Percentiles rank a stretch among this genome's conserved stretches.
phyloP scores from a whole-genome alignment of 2,888 invertebrate genomes.

The Aspidiotus destructor region DNA sequence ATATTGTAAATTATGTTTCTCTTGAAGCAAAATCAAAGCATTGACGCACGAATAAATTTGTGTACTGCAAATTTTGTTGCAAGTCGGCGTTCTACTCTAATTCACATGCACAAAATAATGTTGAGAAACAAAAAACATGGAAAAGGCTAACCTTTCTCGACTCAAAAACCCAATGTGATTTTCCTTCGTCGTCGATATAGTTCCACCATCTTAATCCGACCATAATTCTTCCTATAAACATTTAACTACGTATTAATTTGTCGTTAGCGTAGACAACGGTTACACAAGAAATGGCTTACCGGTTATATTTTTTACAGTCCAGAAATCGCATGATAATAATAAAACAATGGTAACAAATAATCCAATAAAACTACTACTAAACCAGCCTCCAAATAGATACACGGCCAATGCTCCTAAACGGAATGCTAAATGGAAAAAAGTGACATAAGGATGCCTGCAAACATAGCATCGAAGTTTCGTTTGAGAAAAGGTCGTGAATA shows the following conservation, averaged over 20 bases:
- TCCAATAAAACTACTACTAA: constrained; percentile 87
- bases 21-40: too few species aligned
- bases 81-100: too few species aligned
- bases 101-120: too few species aligned
- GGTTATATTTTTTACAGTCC: constrained; percentile 97
- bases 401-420: constrained; percentile 70
- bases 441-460: constrained; percentile 83
- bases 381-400: constrained; percentile 83
- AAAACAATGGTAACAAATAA: constrained; percentile 85
- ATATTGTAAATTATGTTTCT: too few species aligned
- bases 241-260: background rate
- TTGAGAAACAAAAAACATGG: too few species aligned
- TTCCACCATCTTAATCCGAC: constrained; percentile 99
- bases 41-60: too few species aligned
- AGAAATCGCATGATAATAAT: constrained; percentile 93
- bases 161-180: constrained; percentile 97
- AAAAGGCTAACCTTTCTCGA: constrained; percentile 63
- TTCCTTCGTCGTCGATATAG: constrained; percentile 93
- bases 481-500: constrained; percentile 3
- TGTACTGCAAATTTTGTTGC: too few species aligned
- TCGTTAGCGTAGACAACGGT: too few species aligned
- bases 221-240: constrained; percentile 64
- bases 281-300: constrained; percentile 41
- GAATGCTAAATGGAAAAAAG: constrained; percentile 84
- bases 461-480: background rate